Conservation (phyloP, 2,113 vertebrate genomes). For the Orientallactaga bullata region DNA sequence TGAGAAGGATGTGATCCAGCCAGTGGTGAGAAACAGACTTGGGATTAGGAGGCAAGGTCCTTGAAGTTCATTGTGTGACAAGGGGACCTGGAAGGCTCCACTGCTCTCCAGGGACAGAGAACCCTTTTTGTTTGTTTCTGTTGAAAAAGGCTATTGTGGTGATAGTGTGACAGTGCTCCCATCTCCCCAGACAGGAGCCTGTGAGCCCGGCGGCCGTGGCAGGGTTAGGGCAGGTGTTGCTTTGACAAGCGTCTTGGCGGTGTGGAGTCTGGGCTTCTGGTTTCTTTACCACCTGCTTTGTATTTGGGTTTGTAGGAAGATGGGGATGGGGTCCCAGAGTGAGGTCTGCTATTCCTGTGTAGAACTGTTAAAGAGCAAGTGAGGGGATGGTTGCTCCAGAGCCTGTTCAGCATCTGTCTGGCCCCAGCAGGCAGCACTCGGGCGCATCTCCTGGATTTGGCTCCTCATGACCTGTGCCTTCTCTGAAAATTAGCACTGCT, state of each 20-base stretch:
- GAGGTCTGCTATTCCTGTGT: background rate
- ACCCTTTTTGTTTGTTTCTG: background rate
- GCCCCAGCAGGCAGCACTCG: background rate
- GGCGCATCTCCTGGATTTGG: background rate
- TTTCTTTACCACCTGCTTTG: background rate
- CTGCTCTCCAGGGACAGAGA: background rate
- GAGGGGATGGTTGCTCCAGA: background rate
- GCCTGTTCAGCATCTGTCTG: background rate
- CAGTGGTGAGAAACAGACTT: background rate
- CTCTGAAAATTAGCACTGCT: too few species aligned
- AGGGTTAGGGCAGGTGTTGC: background rate
- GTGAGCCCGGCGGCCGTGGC: background rate
- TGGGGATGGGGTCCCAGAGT: background rate
- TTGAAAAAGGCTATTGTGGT: background rate
- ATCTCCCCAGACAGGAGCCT: background rate
- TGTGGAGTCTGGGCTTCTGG: background rate
- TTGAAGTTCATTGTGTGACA: background rate
- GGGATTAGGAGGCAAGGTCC: background rate
- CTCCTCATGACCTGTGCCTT: background rate
- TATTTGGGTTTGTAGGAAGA: background rate
- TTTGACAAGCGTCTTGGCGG: background rate
- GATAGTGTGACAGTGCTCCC: background rate
- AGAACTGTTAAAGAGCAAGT: background rate
- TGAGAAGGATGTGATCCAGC: background rate
- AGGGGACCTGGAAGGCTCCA: background rate